phyloP scores from a whole-genome alignment of 2,797 vertebrate genomes.

The Myotis myotis region DNA sequence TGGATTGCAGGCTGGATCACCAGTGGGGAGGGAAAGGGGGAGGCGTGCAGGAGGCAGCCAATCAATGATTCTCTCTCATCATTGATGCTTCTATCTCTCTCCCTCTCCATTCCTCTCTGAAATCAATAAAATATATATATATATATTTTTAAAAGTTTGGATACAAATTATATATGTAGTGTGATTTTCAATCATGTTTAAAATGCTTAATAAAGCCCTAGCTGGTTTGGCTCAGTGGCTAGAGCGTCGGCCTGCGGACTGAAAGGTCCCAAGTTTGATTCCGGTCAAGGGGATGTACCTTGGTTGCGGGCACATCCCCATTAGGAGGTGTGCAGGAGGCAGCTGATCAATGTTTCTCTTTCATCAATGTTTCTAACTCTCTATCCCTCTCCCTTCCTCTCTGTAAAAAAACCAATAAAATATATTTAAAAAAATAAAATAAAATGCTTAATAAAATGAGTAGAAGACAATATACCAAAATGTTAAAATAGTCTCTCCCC shows the following conservation, averaged over 20 bases:
- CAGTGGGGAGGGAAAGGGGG: neutral
- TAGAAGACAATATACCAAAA: neutral
- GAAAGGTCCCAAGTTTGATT: too few relatives aligned
- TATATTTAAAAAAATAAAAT: neutral
- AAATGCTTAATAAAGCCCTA: neutral
- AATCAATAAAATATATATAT: neutral
- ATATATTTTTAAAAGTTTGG: neutral
- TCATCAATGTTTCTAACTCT: too few relatives aligned
- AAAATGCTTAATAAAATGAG: neutral
- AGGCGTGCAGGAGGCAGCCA: neutral
- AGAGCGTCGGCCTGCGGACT: too few relatives aligned
- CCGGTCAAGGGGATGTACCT: too few relatives aligned
- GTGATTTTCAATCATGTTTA: neutral
- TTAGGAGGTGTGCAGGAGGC: too few relatives aligned
- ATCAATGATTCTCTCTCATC: neutral
- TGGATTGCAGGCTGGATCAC: neutral
- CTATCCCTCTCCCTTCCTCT: too few relatives aligned
- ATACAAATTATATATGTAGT: neutral
- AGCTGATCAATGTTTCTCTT: too few relatives aligned
- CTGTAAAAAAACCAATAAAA: too few relatives aligned
- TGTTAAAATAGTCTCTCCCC: neutral
- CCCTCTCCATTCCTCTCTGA: neutral
- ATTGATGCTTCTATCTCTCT: neutral
- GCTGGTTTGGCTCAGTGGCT: too few relatives aligned
- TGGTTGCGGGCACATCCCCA: too few relatives aligned